A percentile compares a stretch with the other conserved stretches of the same genome.
These are phyloP conservation scores for Melieria picta DNA, from an alignment of 2,888 invertebrate genomes.

Conservation along the genomic window DNA sequence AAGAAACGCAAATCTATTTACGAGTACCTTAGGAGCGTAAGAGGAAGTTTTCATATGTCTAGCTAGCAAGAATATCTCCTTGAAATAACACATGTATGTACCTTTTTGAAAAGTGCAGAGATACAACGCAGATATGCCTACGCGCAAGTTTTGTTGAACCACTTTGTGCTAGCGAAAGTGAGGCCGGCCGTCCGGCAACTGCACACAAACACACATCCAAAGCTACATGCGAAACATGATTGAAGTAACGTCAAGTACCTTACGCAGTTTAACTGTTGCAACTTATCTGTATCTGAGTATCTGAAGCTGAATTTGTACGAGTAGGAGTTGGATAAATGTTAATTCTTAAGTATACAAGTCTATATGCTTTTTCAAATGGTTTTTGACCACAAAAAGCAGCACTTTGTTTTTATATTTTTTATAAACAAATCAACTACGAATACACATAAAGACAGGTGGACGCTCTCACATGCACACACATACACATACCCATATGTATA, in stretches of 20 bases:
- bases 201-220: not conserved
- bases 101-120: too few species aligned
- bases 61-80: too few species aligned
- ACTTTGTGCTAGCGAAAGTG: not conserved
- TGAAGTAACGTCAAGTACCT: constrained; percentile 3
- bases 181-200: not conserved
- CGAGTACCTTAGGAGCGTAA: too few species aligned
- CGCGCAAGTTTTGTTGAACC: too few species aligned
- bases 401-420: not conserved
- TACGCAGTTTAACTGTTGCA: constrained; percentile 4
- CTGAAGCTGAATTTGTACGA: constrained; percentile 2
- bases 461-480: not conserved
- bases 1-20: too few species aligned
- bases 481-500: not conserved
- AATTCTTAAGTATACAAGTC: not conserved
- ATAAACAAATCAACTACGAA: not conserved
- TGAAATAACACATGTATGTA: too few species aligned
- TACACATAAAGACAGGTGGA: not conserved
- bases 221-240: not conserved
- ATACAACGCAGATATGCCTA: too few species aligned
- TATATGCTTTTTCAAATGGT: not conserved
- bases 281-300: not conserved
- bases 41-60: too few species aligned
- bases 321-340: not conserved
- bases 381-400: not conserved